Percentiles rank a stretch among this genome's conserved stretches.
These are phyloP conservation scores for Xenopus petersii DNA, from an alignment of 2,797 vertebrate species.

Conservation along the genomic window DNA sequence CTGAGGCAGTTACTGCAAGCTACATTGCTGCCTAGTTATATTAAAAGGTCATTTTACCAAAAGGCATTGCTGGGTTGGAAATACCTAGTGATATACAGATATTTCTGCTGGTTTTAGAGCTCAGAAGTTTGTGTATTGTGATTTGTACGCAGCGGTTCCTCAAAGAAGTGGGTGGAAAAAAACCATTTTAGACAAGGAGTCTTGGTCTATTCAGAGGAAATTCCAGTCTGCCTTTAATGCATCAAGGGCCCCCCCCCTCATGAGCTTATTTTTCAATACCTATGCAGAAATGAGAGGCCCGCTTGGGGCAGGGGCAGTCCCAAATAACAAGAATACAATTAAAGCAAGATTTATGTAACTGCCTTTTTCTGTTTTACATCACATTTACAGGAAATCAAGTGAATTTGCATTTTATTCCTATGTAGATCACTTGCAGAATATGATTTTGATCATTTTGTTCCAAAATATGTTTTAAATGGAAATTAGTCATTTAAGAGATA, in stretches of 20 bases:
- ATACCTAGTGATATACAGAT: no score
- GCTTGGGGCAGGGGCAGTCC: conserved; percentile 38
- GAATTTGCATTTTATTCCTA: no score
- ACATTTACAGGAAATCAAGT: not conserved
- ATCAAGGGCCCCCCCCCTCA: conserved; percentile 18
- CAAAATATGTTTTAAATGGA: no score
- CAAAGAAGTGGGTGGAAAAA: conserved; percentile 7
- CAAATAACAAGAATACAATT: not conserved
- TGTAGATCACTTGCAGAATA: no score
- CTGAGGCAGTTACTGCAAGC: no score
- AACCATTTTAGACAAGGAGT: not conserved
- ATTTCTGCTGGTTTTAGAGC: conserved; percentile 7
- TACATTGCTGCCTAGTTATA: no score
- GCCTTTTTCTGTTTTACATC: not conserved
- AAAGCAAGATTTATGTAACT: not conserved
- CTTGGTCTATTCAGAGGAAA: conserved; percentile 29
- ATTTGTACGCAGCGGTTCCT: not conserved
- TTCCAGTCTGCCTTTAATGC: conserved; percentile 23
- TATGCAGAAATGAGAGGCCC: conserved; percentile 50
- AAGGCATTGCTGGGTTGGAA: no score
- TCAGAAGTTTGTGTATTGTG: conserved; percentile 3
- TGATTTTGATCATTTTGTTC: no score
- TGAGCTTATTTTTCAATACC: conserved; percentile 34
- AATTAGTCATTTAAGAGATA: no score
- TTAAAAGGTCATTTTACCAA: no score